These are phyloP conservation scores for Brachypteracias leptosomus DNA, from an alignment of 2,113 vertebrate species.

Conservation along the genomic window DNA sequence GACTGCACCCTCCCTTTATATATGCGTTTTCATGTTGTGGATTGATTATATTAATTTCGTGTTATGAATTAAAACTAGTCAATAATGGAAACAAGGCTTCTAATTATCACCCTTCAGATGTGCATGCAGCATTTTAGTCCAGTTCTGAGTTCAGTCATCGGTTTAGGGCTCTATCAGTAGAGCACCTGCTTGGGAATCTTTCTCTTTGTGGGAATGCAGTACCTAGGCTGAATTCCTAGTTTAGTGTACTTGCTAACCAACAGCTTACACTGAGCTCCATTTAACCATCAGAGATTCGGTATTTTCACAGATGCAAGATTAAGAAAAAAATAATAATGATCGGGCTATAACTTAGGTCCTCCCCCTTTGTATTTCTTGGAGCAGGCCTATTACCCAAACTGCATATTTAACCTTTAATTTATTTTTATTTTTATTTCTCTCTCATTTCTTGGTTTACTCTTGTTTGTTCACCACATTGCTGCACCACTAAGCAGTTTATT, in stretches of 20 bases:
- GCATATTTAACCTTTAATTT: slow-evolving; percentile 8
- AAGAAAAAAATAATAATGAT: background rate
- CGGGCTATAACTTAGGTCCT: background rate
- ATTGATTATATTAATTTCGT: slow-evolving; percentile 35
- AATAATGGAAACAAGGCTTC: slow-evolving; percentile 31
- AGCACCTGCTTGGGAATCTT: slow-evolving; percentile 53
- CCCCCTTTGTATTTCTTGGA: background rate
- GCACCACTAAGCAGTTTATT: slow-evolving; percentile 63
- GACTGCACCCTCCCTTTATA: background rate
- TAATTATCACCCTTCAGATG: slow-evolving; percentile 29
- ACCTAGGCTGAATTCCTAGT: slow-evolving; percentile 43
- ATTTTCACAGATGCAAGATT: slow-evolving; percentile 30
- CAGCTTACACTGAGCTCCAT: slow-evolving; percentile 16
- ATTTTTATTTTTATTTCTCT: background rate
- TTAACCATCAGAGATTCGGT: slow-evolving; percentile 32
- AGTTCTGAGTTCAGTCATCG: background rate
- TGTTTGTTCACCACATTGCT: slow-evolving; percentile 41
- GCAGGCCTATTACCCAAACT: background rate
- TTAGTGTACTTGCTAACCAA: slow-evolving; percentile 38
- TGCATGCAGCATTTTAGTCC: background rate
- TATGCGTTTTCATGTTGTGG: slow-evolving; percentile 13
- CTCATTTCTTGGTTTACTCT: slow-evolving; percentile 21
- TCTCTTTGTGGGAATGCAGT: slow-evolving; percentile 1
- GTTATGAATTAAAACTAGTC: slow-evolving; percentile 9
- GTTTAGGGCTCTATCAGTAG: background rate